Evolutionary conservation across 2,797 vertebrate species (phyloP), one percentile per base, ranked within the genome.

Genomic region (Hippopotamyrus pictus): DNA sequence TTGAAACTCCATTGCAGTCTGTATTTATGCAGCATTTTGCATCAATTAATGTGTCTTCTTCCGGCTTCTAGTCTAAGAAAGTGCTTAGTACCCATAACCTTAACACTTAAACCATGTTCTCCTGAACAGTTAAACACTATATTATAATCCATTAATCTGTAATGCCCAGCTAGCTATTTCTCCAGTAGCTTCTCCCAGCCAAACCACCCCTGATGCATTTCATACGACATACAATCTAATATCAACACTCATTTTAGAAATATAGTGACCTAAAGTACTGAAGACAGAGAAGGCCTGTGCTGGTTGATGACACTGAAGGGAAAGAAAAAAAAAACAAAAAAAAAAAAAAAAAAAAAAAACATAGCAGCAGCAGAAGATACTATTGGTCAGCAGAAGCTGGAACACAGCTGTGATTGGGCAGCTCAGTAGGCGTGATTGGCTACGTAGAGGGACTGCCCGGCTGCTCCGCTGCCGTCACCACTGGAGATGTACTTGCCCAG

Each of bases 341-440:
- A 11, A 11, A 83, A 41, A 76, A 5, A 41, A 11, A 41, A 9
- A 8, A 12, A 53, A 84, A 54, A 54, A 84, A 29, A 51, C 93
- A 88, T 94, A 95, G 95, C 76, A 93, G 95, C 94, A 94, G 91
- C 94, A 95, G 92, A 94, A 94, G 95, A 95, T 94, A 95, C 92
- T 93, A 93, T 93, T 92, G 94, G 92, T 91, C 92, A 93, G 93
- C 93, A 87, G 92, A 91, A 92, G 90, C 89, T 90, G 92, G 93
- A 94, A 82, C 79, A 93, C 17, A 94, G 86, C 1, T 76, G 90
- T 65, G 37, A n/a, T 48, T 88, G 33, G 89, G 89, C 89, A 91
- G 94, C 94, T 98, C 96, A 99, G 94, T 99, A 99, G 87, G 98
- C 97, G 0, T 99, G 98, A 92, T 99, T 97, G 59, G 97, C 98